Evolutionary conservation across 1,140 invertebrate genomes (phyloP).

Genomic region (Pseudoatta argentina): DNA sequence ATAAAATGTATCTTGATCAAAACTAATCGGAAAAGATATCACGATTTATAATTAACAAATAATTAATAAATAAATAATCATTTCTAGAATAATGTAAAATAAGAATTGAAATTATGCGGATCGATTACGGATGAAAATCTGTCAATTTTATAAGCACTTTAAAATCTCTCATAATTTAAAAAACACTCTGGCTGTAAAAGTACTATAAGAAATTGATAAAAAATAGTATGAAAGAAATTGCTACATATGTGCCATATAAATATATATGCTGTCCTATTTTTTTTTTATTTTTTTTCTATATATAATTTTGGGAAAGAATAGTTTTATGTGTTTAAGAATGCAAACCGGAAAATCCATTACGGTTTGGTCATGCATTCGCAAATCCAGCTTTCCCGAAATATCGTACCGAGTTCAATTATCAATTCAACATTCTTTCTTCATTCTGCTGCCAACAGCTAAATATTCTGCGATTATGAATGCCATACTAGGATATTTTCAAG

Average conservation of each 20-base stretch:
- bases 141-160: background rate
- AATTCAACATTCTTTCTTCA: background rate
- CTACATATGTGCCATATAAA: too few relatives aligned
- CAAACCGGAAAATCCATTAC: background rate
- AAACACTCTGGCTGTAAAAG: background rate
- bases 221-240: background rate
- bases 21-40: background rate
- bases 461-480: conserved; percentile 1
- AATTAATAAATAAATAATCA: background rate
- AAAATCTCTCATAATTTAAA: background rate
- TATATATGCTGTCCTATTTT: background rate
- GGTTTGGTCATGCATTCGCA: background rate
- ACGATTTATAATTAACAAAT: background rate
- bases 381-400: background rate
- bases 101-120: background rate
- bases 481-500: conserved; percentile 34
- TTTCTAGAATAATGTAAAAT: background rate
- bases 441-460: background rate
- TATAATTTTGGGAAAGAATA: background rate
- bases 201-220: background rate
- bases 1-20: background rate
- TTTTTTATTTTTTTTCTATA: background rate
- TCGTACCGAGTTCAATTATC: background rate
- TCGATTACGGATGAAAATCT: background rate
- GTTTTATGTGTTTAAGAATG: background rate